These are phyloP conservation scores for Trissolcus japonicus DNA, from an alignment of 2,888 invertebrate genomes.

Conservation along the genomic window DNA sequence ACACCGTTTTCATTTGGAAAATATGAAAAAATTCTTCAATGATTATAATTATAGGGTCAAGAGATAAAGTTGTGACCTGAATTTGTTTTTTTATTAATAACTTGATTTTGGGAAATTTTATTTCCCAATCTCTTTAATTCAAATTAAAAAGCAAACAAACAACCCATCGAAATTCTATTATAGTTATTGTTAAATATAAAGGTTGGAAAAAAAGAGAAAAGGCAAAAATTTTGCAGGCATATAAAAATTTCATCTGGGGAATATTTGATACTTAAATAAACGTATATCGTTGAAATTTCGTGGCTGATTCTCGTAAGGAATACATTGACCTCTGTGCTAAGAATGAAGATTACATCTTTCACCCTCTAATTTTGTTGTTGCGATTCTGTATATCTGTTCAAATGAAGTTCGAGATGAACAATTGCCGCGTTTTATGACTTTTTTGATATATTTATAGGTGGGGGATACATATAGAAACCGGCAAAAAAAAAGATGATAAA, in stretches of 20 bases:
- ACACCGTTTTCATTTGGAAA: too few relatives aligned
- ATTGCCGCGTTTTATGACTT: constrained; percentile 38
- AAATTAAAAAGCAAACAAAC: too few relatives aligned
- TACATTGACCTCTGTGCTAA: constrained; percentile 38
- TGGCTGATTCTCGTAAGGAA: constrained; percentile 30
- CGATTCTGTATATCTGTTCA: constrained; percentile 38
- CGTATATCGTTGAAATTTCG: constrained; percentile 11
- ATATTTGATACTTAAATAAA: neutral
- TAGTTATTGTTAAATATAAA: too few relatives aligned
- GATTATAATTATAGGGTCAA: too few relatives aligned
- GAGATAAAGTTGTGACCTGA: constrained; percentile 7
- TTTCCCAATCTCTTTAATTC: too few relatives aligned
- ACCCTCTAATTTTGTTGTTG: constrained; percentile 48
- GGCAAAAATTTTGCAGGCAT: too few relatives aligned
- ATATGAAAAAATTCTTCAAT: too few relatives aligned
- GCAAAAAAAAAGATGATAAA: constrained; percentile 28
- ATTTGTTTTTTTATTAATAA: too few relatives aligned
- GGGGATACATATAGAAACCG: neutral
- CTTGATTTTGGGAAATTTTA: too few relatives aligned
- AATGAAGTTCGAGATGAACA: constrained; percentile 47
- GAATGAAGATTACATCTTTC: constrained; percentile 42
- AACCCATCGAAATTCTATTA: too few relatives aligned
- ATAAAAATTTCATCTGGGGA: neutral
- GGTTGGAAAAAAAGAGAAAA: too few relatives aligned
- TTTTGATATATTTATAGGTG: constrained; percentile 31